A percentile compares a stretch with the other conserved stretches of the same genome.
phyloP scores from a whole-genome alignment of 2,113 vertebrate species.

The Vombatus ursinus region DNA sequence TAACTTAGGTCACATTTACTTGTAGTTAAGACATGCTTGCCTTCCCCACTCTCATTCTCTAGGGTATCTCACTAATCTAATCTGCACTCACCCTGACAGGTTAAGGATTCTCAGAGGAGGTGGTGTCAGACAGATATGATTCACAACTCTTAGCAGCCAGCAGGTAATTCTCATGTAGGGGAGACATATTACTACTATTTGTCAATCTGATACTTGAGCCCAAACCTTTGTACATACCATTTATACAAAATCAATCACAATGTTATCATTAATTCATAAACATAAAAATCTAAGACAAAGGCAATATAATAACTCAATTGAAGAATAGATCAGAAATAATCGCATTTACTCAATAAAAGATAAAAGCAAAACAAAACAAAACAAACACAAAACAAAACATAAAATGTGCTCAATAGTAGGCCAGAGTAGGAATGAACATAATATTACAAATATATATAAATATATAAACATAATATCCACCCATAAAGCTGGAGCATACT shows the following conservation, averaged over 20 bases:
- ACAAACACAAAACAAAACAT: neutral
- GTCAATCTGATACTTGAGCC: neutral
- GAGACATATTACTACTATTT: neutral
- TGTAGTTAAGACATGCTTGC: neutral
- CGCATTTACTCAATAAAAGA: neutral
- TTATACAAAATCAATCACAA: neutral
- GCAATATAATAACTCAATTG: neutral
- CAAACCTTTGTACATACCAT: neutral
- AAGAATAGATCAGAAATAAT: neutral
- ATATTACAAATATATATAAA: neutral
- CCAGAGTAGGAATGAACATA: neutral
- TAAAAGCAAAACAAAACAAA: neutral
- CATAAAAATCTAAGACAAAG: neutral
- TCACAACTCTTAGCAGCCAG: neutral
- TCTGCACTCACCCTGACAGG: neutral
- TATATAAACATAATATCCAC: neutral
- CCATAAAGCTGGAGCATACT: neutral
- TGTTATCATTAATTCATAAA: neutral
- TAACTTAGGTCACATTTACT: neutral
- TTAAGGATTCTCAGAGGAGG: neutral
- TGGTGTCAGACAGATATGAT: neutral
- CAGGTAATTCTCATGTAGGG: neutral
- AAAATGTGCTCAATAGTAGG: neutral
- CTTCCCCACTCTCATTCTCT: neutral
- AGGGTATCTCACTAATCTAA: neutral